Base-by-base conservation (phyloP, 2,113 vertebrate genomes). In the Gulo gulo region DNA sequence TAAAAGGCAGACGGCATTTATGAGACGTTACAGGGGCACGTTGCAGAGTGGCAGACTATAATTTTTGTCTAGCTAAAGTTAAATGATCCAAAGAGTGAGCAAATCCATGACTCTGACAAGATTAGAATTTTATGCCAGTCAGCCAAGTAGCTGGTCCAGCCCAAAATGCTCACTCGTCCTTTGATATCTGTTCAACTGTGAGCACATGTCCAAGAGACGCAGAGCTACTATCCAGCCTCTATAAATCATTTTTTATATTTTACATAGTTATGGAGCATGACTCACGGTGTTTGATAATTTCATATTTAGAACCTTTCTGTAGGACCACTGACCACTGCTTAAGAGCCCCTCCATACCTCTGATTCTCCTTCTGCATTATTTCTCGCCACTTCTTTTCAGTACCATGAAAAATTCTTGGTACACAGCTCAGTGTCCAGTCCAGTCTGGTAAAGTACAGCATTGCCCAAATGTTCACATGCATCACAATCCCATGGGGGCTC, bases 401-500 rank as follows among this genome's bases (percentile, higher is more conserved):
- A 31, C 1, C 24, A 12, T 10, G 6, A 55, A 45, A 57, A 47
- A 26, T 34, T 1, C 26, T 63, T n/a, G 31, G 29, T 24, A 36
- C 8, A 15, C 12, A 74, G 13, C 4, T 9, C 4, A 59, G 3
- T 31, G 10, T 16, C 23, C 14, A 29, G 10, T 21, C 20, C 11
- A n/a, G 18, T 2, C 26, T 0, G 34, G 15, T 23, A 6, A 67
- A 94, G 16, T 26, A 2, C 12, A 50, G 14, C 1, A 12, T 34
- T 42, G 18, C 11, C 34, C n/a, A 31, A 55, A 15, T 2, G 1
- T 1, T 61, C 73, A 10, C 7, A 6, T 26, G 23, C 18, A 29
- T 24, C 15, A 4, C 13, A 21, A 26, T 71, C 50, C 23, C 14
- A 8, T 1, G 20, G 1, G 9, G 0, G 2, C 15, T 67, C 47